Base-by-base conservation (phyloP, 1,140 invertebrate species). In the Magallana gigas region DNA sequence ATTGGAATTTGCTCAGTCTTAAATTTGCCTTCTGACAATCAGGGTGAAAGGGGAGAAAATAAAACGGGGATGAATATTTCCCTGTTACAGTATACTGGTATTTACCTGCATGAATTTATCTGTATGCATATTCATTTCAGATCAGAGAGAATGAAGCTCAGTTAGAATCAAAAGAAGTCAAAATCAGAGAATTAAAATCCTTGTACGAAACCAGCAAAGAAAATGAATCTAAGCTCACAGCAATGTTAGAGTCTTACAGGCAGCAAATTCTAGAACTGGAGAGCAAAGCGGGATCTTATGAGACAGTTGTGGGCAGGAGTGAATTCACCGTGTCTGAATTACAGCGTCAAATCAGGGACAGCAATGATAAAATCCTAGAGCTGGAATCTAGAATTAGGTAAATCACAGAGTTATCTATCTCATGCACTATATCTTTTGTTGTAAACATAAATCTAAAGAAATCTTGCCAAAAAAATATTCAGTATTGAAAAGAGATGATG, bases 331-430 rank as follows among this genome's bases (percentile, higher is more conserved):
- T 95, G 11, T 83, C 91, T 23, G 88, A 93, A 16, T 83, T 95
- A 71, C 93, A 94, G 82, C 90, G 92, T 82, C 93, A 95, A 68
- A 93, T 92, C 83, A 87, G 92, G 82, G 91, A 93, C 16, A 56
- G 87, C 14, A 90, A 93, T 23, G 93, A 94, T 48, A 93, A 92
- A 86, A 93, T 95, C 56, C 29, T 93, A 8, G 93, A 95, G 59
- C 88, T 95, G 59, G 94, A 95, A 89, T 85, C 90, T 48, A 92
- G 93, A 85, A 90, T 94, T 12, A 92, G 94, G 94, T 94, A 91
- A 64, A 60, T 36, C 3, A 18, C 23, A 36, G 18, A 76, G 83
- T 71, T 76, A 29, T 76, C 58, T 48, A 62, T 90, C 23, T 87
- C 16, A 83, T 56, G 11, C 18, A 56, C 8, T 48, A 11, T 29